A percentile compares a stretch with the other conserved stretches of the same genome.
phyloP scores from a whole-genome alignment of 2,113 vertebrate genomes.

The Pungitius pungitius region DNA sequence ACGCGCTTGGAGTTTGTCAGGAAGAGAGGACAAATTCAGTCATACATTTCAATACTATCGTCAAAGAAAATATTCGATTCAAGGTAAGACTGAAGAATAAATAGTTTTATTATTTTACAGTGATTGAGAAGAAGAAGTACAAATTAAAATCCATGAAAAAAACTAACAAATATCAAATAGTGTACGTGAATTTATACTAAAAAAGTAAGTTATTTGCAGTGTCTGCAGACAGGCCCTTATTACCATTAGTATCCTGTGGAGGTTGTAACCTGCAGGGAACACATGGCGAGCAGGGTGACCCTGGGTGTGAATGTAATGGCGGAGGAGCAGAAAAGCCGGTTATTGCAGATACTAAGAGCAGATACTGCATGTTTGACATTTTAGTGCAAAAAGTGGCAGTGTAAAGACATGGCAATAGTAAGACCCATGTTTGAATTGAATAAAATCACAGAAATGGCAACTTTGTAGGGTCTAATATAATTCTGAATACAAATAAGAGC shows the following conservation, averaged over 20 bases:
- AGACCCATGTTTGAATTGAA: not conserved
- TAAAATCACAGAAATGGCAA: not conserved
- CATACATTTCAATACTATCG: conserved; percentile 10
- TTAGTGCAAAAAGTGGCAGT: not conserved
- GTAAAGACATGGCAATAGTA: not conserved
- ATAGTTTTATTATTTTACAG: not conserved
- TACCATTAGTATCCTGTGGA: not conserved
- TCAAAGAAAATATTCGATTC: not conserved
- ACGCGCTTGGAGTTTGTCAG: conserved; percentile 34
- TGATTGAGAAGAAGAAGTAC: not conserved
- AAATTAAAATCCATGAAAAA: not conserved
- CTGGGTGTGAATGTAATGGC: conserved; percentile 47
- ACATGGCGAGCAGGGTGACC: conserved; percentile 73
- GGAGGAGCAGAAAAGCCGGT: not conserved
- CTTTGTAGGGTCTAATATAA: not conserved
- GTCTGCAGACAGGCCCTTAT: not conserved
- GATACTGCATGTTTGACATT: conserved; percentile 13
- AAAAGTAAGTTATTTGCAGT: not conserved
- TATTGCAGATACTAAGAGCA: not conserved
- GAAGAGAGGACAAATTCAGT: conserved; percentile 37
- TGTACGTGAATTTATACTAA: not conserved
- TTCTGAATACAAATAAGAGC: not conserved
- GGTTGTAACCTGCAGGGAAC: conserved; percentile 41
- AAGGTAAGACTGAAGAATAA: conserved; percentile 63
- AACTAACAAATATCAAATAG: no score